Evolutionary conservation across 1,140 invertebrate species (phyloP).

Genomic region (Bacillus rossius): DNA sequence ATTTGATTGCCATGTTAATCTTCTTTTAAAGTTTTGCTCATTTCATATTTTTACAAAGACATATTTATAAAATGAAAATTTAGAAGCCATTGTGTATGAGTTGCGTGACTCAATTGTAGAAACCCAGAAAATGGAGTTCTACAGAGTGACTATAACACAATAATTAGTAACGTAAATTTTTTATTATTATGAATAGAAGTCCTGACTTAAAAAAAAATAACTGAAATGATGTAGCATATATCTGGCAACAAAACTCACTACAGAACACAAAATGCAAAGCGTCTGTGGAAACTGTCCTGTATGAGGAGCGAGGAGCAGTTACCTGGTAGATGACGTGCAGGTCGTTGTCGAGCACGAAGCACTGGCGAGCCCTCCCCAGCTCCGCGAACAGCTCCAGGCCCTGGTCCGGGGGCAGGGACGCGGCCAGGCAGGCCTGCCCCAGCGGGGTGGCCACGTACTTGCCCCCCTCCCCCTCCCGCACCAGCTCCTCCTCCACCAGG

Average conservation of each 20-base stretch:
- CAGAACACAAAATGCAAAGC: too few relatives aligned
- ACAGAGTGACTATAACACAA: background rate
- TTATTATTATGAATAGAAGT: background rate
- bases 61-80: background rate
- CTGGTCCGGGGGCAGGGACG: slow-evolving; percentile 88
- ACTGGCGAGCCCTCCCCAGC: slow-evolving; percentile 81
- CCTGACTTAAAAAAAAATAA: background rate
- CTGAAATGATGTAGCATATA: too few relatives aligned
- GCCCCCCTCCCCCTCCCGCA: slow-evolving; percentile 27
- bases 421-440: slow-evolving; percentile 87
- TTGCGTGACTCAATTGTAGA: background rate
- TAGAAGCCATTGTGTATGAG: background rate
- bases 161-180: background rate
- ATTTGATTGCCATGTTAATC: too few relatives aligned
- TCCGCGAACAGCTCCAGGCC: slow-evolving; percentile 84
- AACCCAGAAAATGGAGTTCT: background rate
- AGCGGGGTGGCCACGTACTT: slow-evolving; percentile 76
- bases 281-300: too few relatives aligned
- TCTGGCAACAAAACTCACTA: too few relatives aligned
- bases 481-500: slow-evolving; percentile 52
- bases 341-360: slow-evolving; percentile 91
- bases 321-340: slow-evolving; percentile 93
- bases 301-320: too few relatives aligned
- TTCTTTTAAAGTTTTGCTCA: too few relatives aligned
- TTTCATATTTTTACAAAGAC: background rate